Conservation (phyloP, 2,113 vertebrate genomes). For the Egretta garzetta region DNA sequence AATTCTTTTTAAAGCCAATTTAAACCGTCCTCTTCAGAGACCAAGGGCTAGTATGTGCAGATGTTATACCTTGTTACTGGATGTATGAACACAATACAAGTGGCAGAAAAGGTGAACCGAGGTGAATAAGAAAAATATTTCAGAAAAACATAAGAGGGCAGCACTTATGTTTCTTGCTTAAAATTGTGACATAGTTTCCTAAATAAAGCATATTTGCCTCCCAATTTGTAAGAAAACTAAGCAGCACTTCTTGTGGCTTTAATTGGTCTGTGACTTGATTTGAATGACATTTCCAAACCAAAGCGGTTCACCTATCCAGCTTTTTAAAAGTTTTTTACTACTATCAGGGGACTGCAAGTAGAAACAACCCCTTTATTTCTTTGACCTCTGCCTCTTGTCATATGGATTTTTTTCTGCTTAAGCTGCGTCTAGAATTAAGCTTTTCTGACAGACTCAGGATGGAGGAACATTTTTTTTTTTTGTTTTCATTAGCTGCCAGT, state of each 20-base stretch:
- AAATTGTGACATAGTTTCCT: constrained; percentile 20
- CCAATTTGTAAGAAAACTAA: neutral
- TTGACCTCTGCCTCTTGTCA: neutral
- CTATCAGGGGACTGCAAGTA: neutral
- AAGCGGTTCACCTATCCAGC: neutral
- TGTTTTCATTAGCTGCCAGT: neutral
- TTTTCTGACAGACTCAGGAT: neutral
- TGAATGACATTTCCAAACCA: neutral
- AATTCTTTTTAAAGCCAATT: constrained; percentile 23
- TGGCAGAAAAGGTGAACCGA: neutral
- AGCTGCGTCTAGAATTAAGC: neutral
- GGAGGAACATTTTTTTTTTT: neutral
- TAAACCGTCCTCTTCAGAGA: constrained; percentile 1
- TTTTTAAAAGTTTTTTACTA: neutral
- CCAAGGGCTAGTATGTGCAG: neutral
- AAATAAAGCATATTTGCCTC: constrained; percentile 8
- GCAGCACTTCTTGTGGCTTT: neutral
- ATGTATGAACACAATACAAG: neutral
- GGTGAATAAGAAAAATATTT: neutral
- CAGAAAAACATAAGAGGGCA: neutral
- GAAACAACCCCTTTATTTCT: neutral
- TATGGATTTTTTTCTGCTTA: neutral
- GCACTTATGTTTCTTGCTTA: constrained; percentile 19
- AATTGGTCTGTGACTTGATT: neutral
- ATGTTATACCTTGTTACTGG: neutral